A percentile compares a stretch with the other conserved stretches of the same genome.
phyloP scores from a whole-genome alignment of 1,140 invertebrate genomes.

The Maconellicoccus hirsutus region DNA sequence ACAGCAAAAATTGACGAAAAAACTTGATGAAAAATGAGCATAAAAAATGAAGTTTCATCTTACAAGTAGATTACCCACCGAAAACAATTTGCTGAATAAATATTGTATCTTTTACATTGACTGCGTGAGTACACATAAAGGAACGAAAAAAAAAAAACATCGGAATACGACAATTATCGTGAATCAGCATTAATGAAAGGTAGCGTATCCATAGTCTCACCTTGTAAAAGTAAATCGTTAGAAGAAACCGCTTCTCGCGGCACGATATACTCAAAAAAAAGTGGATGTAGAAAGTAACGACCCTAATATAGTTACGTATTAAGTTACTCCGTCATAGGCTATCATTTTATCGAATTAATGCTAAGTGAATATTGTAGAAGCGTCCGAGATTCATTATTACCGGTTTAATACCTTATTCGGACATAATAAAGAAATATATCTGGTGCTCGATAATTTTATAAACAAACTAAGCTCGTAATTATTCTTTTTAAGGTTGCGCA shows the following conservation, averaged over 20 bases:
- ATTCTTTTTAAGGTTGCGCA: no score
- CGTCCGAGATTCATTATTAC: background rate
- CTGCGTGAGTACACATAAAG: background rate
- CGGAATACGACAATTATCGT: constrained; percentile 11
- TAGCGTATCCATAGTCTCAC: background rate
- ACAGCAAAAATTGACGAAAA: no score
- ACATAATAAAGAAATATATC: background rate
- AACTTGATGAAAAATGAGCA: no score
- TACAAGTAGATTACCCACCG: no score
- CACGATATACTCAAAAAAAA: background rate
- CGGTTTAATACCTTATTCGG: background rate
- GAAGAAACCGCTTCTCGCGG: background rate
- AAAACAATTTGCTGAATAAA: constrained; percentile 10
- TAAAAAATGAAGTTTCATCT: no score
- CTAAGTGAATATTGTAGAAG: background rate
- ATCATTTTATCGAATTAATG: constrained; percentile 9
- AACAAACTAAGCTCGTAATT: background rate
- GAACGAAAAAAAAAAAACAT: background rate
- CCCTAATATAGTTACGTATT: no score
- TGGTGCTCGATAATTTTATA: background rate
- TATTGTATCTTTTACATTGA: background rate
- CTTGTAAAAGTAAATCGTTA: constrained; percentile 11
- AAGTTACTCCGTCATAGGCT: background rate
- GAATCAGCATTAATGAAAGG: constrained; percentile 17
- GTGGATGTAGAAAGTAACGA: background rate